These are phyloP conservation scores for Nesidiocoris tenuis DNA, from an alignment of 2,888 invertebrate genomes.

Conservation along the genomic window DNA sequence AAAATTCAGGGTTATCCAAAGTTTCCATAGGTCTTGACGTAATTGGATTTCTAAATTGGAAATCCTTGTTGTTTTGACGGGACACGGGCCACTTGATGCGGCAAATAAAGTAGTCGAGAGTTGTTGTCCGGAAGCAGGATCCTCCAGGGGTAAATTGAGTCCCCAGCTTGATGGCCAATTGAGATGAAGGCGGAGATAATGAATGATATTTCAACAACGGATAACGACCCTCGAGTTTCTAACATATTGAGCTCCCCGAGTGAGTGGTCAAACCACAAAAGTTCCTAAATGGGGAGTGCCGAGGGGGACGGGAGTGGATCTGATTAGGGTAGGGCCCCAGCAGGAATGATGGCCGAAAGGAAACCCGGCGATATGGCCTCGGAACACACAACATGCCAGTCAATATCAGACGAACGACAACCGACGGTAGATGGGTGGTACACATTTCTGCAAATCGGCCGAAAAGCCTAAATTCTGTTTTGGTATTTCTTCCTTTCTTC, in stretches of 20 bases:
- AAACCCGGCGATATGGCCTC: neutral
- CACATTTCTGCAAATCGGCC: too few relatives aligned
- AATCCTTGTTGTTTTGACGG: neutral
- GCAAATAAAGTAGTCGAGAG: neutral
- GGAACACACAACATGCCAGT: neutral
- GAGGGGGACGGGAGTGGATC: neutral
- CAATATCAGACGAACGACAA: too few relatives aligned
- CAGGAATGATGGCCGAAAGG: neutral
- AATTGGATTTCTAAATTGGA: neutral
- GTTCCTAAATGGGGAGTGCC: neutral
- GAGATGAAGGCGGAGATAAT: conserved; percentile 27
- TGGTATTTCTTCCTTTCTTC: too few relatives aligned
- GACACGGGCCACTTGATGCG: neutral
- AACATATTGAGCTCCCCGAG: neutral
- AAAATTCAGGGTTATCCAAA: too few relatives aligned
- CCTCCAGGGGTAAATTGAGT: conserved; percentile 19
- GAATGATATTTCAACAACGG: conserved; percentile 31
- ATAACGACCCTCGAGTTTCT: conserved; percentile 26
- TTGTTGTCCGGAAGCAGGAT: neutral
- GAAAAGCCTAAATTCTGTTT: too few relatives aligned
- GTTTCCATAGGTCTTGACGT: too few relatives aligned
- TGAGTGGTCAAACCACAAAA: neutral
- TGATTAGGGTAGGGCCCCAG: neutral
- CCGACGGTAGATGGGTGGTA: too few relatives aligned
- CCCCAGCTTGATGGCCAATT: conserved; percentile 19